Base-by-base conservation (phyloP, 2,797 vertebrate genomes). In the Dermochelys coriacea region DNA sequence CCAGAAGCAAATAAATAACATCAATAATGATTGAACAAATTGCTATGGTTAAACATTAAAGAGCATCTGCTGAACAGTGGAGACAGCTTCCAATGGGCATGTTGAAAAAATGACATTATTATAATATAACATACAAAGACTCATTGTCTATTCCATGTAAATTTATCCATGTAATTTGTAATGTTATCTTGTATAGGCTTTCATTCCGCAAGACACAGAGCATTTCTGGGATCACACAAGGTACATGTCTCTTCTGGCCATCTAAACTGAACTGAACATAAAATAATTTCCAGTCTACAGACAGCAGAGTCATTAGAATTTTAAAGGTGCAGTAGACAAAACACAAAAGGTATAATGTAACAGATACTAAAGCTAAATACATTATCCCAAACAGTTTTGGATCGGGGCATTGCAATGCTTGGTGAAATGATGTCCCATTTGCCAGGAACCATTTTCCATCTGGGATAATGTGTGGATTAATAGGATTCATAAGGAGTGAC, bases 1-100 rank as follows among this genome's bases (percentile, higher is more conserved):
- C 6, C 47, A 78, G 21, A 96, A 93, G 54, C 47, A 92, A 97
- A 80, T 6, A 4, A 82, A 81, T 82, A 88, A 82, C 51, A 82
- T 9, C 49, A 61, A 87, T 85, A 85, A 83, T 57, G 49, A 45
- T 82, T 92, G 90, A 88, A 29, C 16, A 75, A n/a, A n/a, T n/a
- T n/a, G n/a, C n/a, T n/a, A n/a, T 84, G 3, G 85, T 87, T 47
- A 59, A 11, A 21, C 18, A 91, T 91, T 90, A 71, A 50, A 93
- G 79, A 79, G 37, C 14, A 89, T 31, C 79, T 87, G 68, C 79
- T 93, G 61, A 84, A 71, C 37, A 3, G 3, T 41, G 57, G 34
- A 84, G 91, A 14, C 8, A 86, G 8, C 52, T 90, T 81, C 82
- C 51, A 78, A 31, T 4, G 61, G 74, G 9, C 3, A 3, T 0